A percentile compares a stretch with the other conserved stretches of the same genome.
Evolutionary conservation across 2,113 vertebrate genomes (phyloP).

Genomic region (Myotis lucifugus): DNA sequence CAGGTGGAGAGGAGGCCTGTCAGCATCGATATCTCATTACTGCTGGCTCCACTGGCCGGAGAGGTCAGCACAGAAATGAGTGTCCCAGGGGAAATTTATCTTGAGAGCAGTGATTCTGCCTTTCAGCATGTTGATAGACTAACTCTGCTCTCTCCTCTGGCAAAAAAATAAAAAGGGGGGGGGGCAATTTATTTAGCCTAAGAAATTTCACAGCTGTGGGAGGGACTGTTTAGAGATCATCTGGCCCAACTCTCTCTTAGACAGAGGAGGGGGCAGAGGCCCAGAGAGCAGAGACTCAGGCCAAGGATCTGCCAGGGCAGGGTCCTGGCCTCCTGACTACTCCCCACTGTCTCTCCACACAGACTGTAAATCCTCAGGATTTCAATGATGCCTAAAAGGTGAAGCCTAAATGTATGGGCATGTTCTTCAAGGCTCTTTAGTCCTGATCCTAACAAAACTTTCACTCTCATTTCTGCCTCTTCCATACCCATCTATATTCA

Average conservation of each 20-base stretch:
- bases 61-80: slow-evolving; percentile 33
- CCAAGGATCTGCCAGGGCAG: not conserved
- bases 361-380: not conserved
- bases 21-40: slow-evolving; percentile 31
- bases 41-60: not conserved
- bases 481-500: not conserved
- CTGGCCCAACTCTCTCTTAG: not conserved
- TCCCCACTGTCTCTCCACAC: not conserved
- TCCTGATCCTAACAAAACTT: not conserved
- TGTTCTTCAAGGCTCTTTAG: not conserved
- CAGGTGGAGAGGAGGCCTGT: not conserved
- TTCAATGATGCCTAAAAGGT: not conserved
- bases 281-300: not conserved
- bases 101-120: slow-evolving; percentile 20
- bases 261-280: not conserved
- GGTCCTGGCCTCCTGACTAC: not conserved
- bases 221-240: not conserved
- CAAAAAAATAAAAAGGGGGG: not conserved
- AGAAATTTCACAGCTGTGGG: slow-evolving; percentile 25
- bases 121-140: slow-evolving; percentile 1
- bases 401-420: not conserved
- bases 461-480: not conserved
- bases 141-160: not conserved
- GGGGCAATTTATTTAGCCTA: slow-evolving; percentile 35
- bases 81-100: slow-evolving; percentile 9